Evolutionary conservation across 2,113 vertebrate species (phyloP), one percentile per base, ranked within the genome.

Genomic region (Tragelaphus imberbis): DNA sequence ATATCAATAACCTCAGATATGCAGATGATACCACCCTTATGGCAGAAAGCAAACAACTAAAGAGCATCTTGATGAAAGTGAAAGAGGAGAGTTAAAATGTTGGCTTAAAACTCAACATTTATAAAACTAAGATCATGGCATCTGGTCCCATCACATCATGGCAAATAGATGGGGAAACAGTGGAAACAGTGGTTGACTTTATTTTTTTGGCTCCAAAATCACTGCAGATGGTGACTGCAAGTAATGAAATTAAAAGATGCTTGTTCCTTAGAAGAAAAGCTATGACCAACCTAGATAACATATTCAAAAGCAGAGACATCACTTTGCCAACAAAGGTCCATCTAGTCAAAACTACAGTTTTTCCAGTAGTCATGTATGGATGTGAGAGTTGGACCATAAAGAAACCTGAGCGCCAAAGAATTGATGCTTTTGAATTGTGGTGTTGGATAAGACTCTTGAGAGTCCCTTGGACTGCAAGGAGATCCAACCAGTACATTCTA

Each of bases 391-490:
- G 65, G 65, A 71, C 65, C 2, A 1, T 71, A 5, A 36, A 71
- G 65, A 71, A 71, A 21, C 2, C n/a, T 71, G 65, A 71, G 17
- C 0, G 0, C 17, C 0, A 0, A 71, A 71, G 65, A 71, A 71
- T 6, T 11, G n/a, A 71, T 36, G 65, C 65, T 21, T 36, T 71
- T 71, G n/a, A 71, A 71, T n/a, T 36, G n/a, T 6, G 4, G 4
- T 71, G n/a, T 36, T 71, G n/a, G 63, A 68, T 16, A 68, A 19
- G 7, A 68, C 63, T 19, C 63, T n/a, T 68, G 63, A 10, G 8
- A 19, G 33, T 71, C n/a, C 65, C 33, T 36, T 68, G 10, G 65
- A 68, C 65, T 2, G 4, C 4, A 68, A 68, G 33, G 17, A 36
- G 33, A 68, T 68, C 8, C 63, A 68, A 19, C 33, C 63, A n/a